Evolutionary conservation across 64 coral and sea anemone species (phyloP), one percentile per base, ranked within the genome.

Genomic region (Orbicella faveolata): DNA sequence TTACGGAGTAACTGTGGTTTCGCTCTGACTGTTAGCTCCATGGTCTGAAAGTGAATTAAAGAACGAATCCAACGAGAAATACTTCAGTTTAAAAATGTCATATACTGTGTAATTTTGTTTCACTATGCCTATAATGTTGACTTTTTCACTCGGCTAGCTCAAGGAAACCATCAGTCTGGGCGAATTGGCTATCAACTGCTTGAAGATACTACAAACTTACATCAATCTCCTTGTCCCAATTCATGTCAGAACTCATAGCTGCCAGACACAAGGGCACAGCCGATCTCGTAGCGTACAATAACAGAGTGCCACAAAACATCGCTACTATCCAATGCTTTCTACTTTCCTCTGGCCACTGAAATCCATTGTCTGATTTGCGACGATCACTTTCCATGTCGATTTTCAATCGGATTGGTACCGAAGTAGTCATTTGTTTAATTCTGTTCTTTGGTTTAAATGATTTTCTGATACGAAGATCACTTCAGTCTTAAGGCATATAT

Each of bases 181-280:
- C 44, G 44, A 48, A 48, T 0, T 48, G 44, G 44, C 44, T 48
- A 5, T 48, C 44, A 4, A 6, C 62, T 64, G 23, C 65, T 68
- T 2, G 23, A 23, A 25, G 65, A 68, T 26, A n/a, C 3, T 5
- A 23, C 54, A 39, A 68, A 87, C 90, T 34, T 92, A 92, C 90
- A 73, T 92, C 90, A 36, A 75, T 65, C 61, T 87, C 83, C 55
- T 92, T 92, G 78, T 92, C 83, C 90, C 90, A 92, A 0, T 76
- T 34, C 61, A 92, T 14, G 4, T 92, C 90, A 36, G 63, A 66
- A 52, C 90, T 92, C 90, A 92, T 92, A 16, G 90, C 83, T 4
- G 90, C 90, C 36, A 92, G 87, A 80, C 90, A 92, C 36, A 92
- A 78, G 0, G 90, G 90, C 39, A 92, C 77, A 68, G 90, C 90